These are phyloP conservation scores for Nipponacmea schrenckii DNA, from an alignment of 2,888 invertebrate genomes.

Conservation along the genomic window DNA sequence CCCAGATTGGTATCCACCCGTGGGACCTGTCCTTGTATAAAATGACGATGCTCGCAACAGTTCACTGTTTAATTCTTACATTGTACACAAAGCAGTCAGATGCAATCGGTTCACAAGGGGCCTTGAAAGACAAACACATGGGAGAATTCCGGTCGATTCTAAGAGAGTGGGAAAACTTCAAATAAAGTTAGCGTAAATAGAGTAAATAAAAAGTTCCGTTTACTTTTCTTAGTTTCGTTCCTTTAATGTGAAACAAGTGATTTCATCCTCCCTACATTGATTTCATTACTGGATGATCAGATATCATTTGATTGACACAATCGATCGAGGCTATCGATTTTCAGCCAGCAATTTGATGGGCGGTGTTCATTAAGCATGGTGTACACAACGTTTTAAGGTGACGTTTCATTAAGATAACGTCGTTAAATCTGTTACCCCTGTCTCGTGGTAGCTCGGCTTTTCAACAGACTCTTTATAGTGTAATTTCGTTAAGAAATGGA, in stretches of 20 bases:
- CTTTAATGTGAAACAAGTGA: neutral
- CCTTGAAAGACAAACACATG: too few species aligned
- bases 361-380: neutral
- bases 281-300: constrained; percentile 3
- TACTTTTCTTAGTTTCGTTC: neutral
- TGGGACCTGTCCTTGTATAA: too few species aligned
- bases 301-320: constrained; percentile 7
- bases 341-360: neutral
- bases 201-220: neutral
- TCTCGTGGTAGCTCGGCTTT: neutral
- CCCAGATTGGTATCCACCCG: too few species aligned
- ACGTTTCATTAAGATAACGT: constrained; percentile 8
- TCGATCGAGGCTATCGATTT: neutral
- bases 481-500: constrained; percentile 1
- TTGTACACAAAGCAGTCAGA: too few species aligned
- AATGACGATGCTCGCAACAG: too few species aligned
- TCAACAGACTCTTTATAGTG: neutral
- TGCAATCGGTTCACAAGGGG: too few species aligned
- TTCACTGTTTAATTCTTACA: too few species aligned
- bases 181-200: neutral
- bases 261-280: neutral
- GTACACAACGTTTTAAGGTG: neutral
- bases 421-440: neutral
- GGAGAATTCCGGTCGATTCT: too few species aligned
- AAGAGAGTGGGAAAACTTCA: too few species aligned